Evolutionary conservation across 2,113 vertebrate genomes (phyloP).

Genomic region (Calidris pygmaea): DNA sequence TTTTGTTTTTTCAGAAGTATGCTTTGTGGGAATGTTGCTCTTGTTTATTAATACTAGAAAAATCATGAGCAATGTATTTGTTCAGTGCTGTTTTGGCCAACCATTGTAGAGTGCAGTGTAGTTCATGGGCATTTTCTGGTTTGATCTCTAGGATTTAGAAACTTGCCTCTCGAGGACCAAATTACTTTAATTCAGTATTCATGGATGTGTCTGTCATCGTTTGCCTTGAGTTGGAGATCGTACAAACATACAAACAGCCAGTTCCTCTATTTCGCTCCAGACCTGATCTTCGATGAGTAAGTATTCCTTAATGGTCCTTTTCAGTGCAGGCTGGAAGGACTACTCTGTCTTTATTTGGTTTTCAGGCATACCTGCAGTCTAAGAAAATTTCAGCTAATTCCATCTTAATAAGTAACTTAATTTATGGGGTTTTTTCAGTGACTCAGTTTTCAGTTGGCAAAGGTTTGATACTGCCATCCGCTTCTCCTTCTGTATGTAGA

Average conservation of each 20-base stretch:
- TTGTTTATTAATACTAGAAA: not conserved
- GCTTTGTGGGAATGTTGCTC: not conserved
- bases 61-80: not conserved
- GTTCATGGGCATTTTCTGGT: conserved; percentile 62
- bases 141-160: conserved; percentile 89
- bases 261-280: conserved; percentile 98
- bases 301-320: conserved; percentile 70
- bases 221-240: conserved; percentile 98
- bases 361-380: conserved; percentile 17
- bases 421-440: not conserved
- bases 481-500: conserved; percentile 6
- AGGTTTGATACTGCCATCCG: not conserved
- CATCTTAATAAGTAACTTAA: not conserved
- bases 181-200: conserved; percentile 99
- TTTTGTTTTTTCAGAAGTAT: not conserved
- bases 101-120: not conserved
- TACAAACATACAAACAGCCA: conserved; percentile 99
- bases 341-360: conserved; percentile 27
- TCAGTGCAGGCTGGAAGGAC: conserved; percentile 34
- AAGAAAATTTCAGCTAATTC: conserved; percentile 31
- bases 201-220: conserved; percentile 99
- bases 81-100: not conserved
- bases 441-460: not conserved
- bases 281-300: conserved; percentile 99
- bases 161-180: conserved; percentile 99